A percentile compares a stretch with the other conserved stretches of the same genome.
Evolutionary conservation across 1,140 invertebrate species (phyloP).

Genomic region (Sweltsa coloradensis): DNA sequence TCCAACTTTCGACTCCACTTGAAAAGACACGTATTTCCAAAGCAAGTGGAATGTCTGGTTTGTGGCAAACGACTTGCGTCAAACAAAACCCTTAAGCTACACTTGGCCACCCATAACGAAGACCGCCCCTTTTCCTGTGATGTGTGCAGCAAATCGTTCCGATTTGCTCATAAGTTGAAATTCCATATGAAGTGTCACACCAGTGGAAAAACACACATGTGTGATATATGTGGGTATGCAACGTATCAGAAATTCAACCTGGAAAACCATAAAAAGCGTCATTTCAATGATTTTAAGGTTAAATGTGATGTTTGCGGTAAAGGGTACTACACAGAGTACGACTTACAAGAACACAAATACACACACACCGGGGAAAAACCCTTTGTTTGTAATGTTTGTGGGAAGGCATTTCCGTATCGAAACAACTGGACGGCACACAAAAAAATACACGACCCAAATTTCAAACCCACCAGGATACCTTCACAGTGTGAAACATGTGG

Average conservation of each 20-base stretch:
- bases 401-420: slow-evolving; percentile 30
- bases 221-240: slow-evolving; percentile 30
- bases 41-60: too few relatives aligned
- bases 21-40: too few relatives aligned
- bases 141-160: slow-evolving; percentile 31
- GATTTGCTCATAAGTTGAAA: slow-evolving; percentile 30
- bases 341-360: slow-evolving; percentile 59
- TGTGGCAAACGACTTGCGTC: too few relatives aligned
- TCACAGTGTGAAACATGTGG: slow-evolving; percentile 4
- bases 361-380: slow-evolving; percentile 49
- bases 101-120: slow-evolving; percentile 39
- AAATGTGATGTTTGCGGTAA: slow-evolving; percentile 31
- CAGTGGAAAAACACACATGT: slow-evolving; percentile 26
- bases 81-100: slow-evolving; percentile 47
- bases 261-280: slow-evolving; percentile 28
- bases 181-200: slow-evolving; percentile 29
- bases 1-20: too few relatives aligned
- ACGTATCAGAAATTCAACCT: slow-evolving; percentile 30
- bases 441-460: slow-evolving; percentile 1
- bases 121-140: slow-evolving; percentile 25
- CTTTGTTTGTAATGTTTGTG: slow-evolving; percentile 29
- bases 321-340: slow-evolving; percentile 31
- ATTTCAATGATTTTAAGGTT: slow-evolving; percentile 28
- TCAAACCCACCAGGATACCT: neutral
- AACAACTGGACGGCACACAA: slow-evolving; percentile 20